Evolutionary conservation across 2,888 invertebrate genomes (phyloP), one percentile per base, ranked within the genome.

Genomic region (Lamellibrachia satsuma): DNA sequence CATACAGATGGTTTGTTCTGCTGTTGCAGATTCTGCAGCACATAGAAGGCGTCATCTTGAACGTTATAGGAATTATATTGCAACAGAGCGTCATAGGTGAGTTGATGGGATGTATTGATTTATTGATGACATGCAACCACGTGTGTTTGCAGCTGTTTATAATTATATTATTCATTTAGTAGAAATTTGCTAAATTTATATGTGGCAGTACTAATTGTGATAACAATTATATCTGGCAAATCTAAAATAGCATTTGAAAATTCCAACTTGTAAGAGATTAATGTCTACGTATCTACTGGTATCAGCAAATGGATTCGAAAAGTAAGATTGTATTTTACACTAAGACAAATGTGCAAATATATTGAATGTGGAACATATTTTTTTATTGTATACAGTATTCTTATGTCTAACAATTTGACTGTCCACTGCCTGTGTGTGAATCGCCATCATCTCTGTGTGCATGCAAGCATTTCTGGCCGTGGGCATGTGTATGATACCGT

Each of bases 11-110:
- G 22, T 75, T 22, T 75, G 75, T 75, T n/a, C 92, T 93, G 92
- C 93, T 91, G 52, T 94, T 95, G 39, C 95, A 98, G 96, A 98
- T 99, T 90, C 98, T 99, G 97, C 97, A 97, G 60, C 98, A 98
- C 95, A 97, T 99, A 92, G 99, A 99, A 97, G 98, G 98, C 92
- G 98, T 98, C 93, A 98, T 99, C 27, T 97, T 99, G 60, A 98
- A 98, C 96, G 98, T 99, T 51, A 98, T 99, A 90, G 97, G 96
- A 60, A 96, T 97, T 57, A 97, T 97, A 94, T 96, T 97, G 93
- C 96, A 97, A 95, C 98, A 98, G 96, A 98, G 98, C 95, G 98
- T 98, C 92, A 98, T 98, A 96, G 98, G 98, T 98, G 96, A 97
- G 97, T 96, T 11, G 9, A 27, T n/a, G 6, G 75, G 75, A 22